Percentiles rank a stretch among this genome's conserved stretches.
These are phyloP conservation scores for Osmoderma eremita DNA, from an alignment of 2,888 invertebrate species.

Conservation along the genomic window DNA sequence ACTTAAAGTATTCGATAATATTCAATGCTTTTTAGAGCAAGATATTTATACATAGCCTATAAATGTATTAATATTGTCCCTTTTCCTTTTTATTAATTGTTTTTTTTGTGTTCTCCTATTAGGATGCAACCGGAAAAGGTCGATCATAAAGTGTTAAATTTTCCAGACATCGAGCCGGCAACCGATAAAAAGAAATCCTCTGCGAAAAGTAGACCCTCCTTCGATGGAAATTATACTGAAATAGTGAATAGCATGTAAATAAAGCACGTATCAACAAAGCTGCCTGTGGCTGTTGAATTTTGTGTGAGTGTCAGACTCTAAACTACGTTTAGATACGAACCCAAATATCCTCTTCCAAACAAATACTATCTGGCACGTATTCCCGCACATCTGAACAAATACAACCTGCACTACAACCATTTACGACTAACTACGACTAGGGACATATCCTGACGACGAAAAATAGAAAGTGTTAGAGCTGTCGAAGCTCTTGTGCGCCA, in stretches of 20 bases:
- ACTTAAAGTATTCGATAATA: too few relatives aligned
- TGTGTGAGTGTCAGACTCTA: background rate
- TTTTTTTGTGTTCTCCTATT: too few relatives aligned
- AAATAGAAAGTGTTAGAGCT: constrained; percentile 17
- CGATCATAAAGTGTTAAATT: constrained; percentile 35
- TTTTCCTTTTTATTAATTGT: background rate
- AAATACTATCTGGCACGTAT: too few relatives aligned
- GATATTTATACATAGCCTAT: too few relatives aligned
- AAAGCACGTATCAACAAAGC: background rate
- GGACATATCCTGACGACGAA: too few relatives aligned
- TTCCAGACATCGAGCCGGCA: constrained; percentile 35
- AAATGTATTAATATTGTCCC: too few relatives aligned
- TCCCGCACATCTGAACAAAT: too few relatives aligned
- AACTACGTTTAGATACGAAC: background rate
- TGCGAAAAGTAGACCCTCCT: background rate
- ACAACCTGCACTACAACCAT: too few relatives aligned
- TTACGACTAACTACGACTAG: too few relatives aligned
- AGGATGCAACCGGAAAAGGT: constrained; percentile 41
- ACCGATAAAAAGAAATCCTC: constrained; percentile 17
- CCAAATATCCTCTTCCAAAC: too few relatives aligned
- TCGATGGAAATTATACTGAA: constrained; percentile 16
- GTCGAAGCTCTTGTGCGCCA: constrained; percentile 4
- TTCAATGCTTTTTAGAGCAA: too few relatives aligned
- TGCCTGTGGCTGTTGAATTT: background rate
- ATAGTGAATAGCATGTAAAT: constrained; percentile 8